phyloP scores from a whole-genome alignment of 2,888 invertebrate genomes.

The Cactoblastis cactorum region DNA sequence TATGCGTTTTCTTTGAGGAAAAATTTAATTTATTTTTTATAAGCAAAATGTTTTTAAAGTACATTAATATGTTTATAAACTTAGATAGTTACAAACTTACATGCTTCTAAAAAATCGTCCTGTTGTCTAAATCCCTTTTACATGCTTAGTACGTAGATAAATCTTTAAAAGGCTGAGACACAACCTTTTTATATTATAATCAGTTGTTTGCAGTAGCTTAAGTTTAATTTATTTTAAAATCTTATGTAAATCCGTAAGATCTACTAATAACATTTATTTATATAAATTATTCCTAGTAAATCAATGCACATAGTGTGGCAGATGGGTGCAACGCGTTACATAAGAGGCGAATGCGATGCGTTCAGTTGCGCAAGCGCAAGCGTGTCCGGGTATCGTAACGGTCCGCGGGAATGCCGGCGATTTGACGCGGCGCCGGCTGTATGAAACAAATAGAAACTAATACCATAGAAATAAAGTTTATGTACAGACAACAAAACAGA shows the following conservation, averaged over 20 bases:
- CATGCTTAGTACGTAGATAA: too few species aligned
- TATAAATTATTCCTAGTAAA: not conserved
- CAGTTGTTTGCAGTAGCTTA: too few species aligned
- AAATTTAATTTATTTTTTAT: not conserved
- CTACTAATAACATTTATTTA: too few species aligned
- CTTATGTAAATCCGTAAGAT: not conserved
- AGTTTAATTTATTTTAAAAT: too few species aligned
- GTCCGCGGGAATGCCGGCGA: conserved; percentile 66
- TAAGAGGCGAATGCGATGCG: conserved; percentile 57
- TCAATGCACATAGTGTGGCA: conserved; percentile 36
- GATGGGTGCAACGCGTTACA: conserved; percentile 55
- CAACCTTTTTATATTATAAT: too few species aligned
- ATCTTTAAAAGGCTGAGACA: too few species aligned
- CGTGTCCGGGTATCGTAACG: conserved; percentile 70
- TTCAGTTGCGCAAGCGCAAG: conserved; percentile 59
- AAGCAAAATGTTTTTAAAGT: not conserved
- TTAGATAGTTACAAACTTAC: not conserved
- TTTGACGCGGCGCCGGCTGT: conserved; percentile 46
- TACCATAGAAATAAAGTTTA: not conserved
- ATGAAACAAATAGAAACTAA: not conserved
- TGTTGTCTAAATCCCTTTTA: too few species aligned
- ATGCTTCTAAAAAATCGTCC: too few species aligned
- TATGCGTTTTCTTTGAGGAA: conserved; percentile 28
- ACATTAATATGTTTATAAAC: not conserved
- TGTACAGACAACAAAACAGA: not conserved